A percentile compares a stretch with the other conserved stretches of the same genome.
Conservation (phyloP, 2,797 vertebrate genomes). For the Hafferia zeledoni region DNA sequence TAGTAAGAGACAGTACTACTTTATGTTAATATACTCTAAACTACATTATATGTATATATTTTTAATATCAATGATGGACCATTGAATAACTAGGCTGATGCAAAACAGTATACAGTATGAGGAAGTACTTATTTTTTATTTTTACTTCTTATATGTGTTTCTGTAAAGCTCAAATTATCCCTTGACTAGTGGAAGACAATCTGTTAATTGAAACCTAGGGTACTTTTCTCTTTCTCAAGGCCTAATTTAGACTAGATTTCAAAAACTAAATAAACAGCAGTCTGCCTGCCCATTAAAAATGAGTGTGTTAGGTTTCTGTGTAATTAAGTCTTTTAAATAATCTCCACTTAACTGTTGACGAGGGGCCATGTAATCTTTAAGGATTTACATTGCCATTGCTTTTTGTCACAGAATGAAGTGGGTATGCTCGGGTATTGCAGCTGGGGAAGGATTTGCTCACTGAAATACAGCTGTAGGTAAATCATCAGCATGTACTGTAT, state of each 20-base stretch:
- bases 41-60: neutral
- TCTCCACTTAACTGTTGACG: slow-evolving; percentile 68
- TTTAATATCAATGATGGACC: neutral
- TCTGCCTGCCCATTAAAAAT: slow-evolving; percentile 74
- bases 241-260: slow-evolving; percentile 76
- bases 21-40: slow-evolving; percentile 9
- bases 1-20: neutral
- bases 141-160: slow-evolving; percentile 70
- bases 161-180: slow-evolving; percentile 74
- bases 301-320: slow-evolving; percentile 77
- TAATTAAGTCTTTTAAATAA: slow-evolving; percentile 77
- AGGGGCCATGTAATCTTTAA: slow-evolving; percentile 61
- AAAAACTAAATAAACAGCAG: slow-evolving; percentile 79
- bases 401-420: neutral
- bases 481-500: neutral
- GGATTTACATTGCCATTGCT: neutral
- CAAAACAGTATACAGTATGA: slow-evolving; percentile 25
- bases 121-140: slow-evolving; percentile 66
- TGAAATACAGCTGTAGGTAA: neutral
- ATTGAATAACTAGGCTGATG: neutral
- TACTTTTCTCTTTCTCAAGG: slow-evolving; percentile 64
- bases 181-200: slow-evolving; percentile 71
- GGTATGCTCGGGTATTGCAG: neutral
- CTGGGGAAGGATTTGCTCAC: neutral
- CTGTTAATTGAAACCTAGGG: slow-evolving; percentile 77